phyloP scores from a whole-genome alignment of 2,888 invertebrate species.

The Microctonus brassicae region DNA sequence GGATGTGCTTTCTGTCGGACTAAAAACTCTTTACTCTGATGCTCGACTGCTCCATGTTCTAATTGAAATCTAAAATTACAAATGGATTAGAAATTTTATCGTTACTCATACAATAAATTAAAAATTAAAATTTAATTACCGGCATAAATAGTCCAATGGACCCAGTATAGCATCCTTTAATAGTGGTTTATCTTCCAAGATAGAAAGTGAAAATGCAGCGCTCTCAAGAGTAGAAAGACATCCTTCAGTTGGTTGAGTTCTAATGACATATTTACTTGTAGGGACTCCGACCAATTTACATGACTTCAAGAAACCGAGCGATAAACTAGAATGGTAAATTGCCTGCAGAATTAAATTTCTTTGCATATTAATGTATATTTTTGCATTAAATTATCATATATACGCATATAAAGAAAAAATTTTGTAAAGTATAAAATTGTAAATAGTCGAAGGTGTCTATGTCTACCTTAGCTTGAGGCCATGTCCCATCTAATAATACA shows the following conservation, averaged over 20 bases:
- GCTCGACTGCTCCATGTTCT: slow-evolving; percentile 91
- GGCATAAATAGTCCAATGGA: slow-evolving; percentile 86
- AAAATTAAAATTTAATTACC: slow-evolving; percentile 56
- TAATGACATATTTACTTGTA: slow-evolving; percentile 89
- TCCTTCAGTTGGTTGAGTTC: slow-evolving; percentile 93
- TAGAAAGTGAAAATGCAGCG: slow-evolving; percentile 83
- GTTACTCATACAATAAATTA: neutral
- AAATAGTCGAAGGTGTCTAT: neutral
- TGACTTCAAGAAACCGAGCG: slow-evolving; percentile 81
- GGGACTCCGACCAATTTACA: slow-evolving; percentile 82
- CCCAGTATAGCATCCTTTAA: slow-evolving; percentile 79
- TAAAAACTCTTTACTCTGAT: slow-evolving; percentile 92
- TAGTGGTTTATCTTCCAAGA: slow-evolving; percentile 79
- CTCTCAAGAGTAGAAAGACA: slow-evolving; percentile 93
- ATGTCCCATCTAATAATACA: slow-evolving; percentile 92
- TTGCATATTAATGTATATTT: slow-evolving; percentile 2
- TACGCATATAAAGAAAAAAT: slow-evolving; percentile 25
- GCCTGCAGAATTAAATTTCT: slow-evolving; percentile 68
- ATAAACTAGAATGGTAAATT: slow-evolving; percentile 86
- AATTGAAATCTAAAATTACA: slow-evolving; percentile 77
- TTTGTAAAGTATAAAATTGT: neutral
- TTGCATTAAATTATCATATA: slow-evolving; percentile 3
- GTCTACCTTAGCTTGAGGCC: slow-evolving; percentile 88
- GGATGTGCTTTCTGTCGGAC: slow-evolving; percentile 85
- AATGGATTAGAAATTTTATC: neutral